Evolutionary conservation across 2,797 vertebrate species (phyloP), one percentile per base, ranked within the genome.

Genomic region (Siniperca scherzeri): DNA sequence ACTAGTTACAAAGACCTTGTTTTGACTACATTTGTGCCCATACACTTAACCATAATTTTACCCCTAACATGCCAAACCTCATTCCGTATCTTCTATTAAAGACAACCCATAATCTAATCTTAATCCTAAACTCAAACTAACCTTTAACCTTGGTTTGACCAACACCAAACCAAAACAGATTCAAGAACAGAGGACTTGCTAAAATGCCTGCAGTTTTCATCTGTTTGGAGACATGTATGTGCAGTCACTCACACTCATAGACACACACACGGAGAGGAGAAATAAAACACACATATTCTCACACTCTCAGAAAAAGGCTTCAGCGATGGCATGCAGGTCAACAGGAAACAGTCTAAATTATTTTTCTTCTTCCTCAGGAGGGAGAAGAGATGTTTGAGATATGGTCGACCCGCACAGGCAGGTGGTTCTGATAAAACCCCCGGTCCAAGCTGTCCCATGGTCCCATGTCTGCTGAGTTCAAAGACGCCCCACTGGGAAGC

Each of bases 361-460:
- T 87, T 91, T 88, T 86, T 80, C 85, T 88, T 89, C 83, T 90
- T 91, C 83, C 85, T 88, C 68, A 57, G 67, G 79, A 85, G 87
- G 78, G 79, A 87, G 91, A 81, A 85, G 81, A 94, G 92, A 95
- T 92, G 87, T 87, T 85, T 88, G 87, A 89, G 94, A 95, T 94
- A 92, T 5, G 82, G 81, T 83, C 59, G 68, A 76, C 77, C 82
- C 75, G 69, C 83, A 74, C 70, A 61, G 89, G 87, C 94, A 96
- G 92, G 93, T 96, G 94, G 88, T 95, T 95, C 88, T 96, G 94
- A 96, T 96, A 92, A 96, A 94, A 64, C 69, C 77, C 67, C 71
- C 77, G 55, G 82, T 77, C 75, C 25, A 9, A 78, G 74, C 88
- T 62, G 84, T 88, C 93, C 93, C 90, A 67, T 50, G 84, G 91